phyloP scores from a whole-genome alignment of 2,888 invertebrate species.

The Hypomecis punctinalis region DNA sequence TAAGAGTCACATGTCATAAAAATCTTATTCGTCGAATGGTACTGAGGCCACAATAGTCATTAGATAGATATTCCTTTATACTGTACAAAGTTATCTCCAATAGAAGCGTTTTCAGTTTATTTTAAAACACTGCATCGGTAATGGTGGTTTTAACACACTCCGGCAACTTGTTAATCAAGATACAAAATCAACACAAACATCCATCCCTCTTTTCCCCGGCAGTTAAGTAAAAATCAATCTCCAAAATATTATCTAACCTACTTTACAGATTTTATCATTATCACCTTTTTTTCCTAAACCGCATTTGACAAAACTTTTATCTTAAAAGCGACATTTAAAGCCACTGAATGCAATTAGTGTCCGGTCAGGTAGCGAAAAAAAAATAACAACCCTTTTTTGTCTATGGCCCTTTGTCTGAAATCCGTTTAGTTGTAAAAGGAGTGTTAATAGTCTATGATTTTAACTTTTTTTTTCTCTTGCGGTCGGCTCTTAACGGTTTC shows the following conservation, averaged over 20 bases:
- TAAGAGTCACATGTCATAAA: too few species aligned
- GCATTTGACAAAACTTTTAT: constrained; percentile 36
- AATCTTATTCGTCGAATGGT: too few species aligned
- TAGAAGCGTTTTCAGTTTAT: too few species aligned
- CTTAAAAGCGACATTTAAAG: constrained; percentile 42
- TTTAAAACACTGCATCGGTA: too few species aligned
- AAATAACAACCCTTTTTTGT: constrained; percentile 39
- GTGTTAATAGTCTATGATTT: constrained; percentile 44
- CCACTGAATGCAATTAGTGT: constrained; percentile 41
- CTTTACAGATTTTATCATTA: constrained; percentile 4
- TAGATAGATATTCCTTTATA: too few species aligned
- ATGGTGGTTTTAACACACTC: too few species aligned
- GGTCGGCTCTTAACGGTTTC: constrained; percentile 26
- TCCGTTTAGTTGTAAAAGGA: constrained; percentile 42
- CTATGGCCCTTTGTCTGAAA: constrained; percentile 35
- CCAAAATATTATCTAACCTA: too few species aligned
- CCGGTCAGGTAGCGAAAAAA: constrained; percentile 39
- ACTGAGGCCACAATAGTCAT: too few species aligned
- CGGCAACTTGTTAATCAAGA: too few species aligned
- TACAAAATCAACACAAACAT: neutral
- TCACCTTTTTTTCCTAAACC: constrained; percentile 11
- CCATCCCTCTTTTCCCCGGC: neutral
- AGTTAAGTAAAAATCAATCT: too few species aligned
- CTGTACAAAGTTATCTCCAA: too few species aligned
- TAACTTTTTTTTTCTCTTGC: constrained; percentile 28